phyloP scores from a whole-genome alignment of 2,888 invertebrate species.

The Hybos culiciformis region DNA sequence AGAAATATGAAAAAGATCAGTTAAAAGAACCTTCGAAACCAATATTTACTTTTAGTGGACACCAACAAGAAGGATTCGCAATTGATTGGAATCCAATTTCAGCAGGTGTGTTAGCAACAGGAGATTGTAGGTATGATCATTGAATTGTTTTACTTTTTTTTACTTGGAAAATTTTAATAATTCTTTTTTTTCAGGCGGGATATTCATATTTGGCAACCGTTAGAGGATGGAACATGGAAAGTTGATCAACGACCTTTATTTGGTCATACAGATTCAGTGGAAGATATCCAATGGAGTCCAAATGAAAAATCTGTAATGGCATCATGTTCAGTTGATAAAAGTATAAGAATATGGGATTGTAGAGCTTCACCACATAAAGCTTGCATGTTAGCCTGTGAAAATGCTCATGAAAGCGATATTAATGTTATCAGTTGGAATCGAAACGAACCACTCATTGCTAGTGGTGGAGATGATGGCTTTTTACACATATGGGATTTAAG shows the following conservation, averaged over 20 bases:
- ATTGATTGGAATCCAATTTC: slow-evolving; percentile 81
- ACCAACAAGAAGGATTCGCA: slow-evolving; percentile 87
- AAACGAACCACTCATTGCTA: slow-evolving; percentile 78
- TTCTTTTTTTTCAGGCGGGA: slow-evolving; percentile 45
- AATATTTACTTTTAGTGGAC: slow-evolving; percentile 78
- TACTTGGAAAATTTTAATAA: background rate
- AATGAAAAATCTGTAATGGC: slow-evolving; percentile 82
- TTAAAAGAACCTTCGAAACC: slow-evolving; percentile 44
- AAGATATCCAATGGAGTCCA: slow-evolving; percentile 98
- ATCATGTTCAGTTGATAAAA: slow-evolving; percentile 78
- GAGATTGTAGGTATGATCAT: slow-evolving; percentile 54
- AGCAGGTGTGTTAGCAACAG: slow-evolving; percentile 77
- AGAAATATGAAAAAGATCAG: slow-evolving; percentile 46
- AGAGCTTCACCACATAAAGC: slow-evolving; percentile 75
- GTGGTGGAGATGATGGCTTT: slow-evolving; percentile 91
- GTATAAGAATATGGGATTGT: slow-evolving; percentile 92
- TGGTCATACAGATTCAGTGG: slow-evolving; percentile 86
- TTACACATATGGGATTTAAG: slow-evolving; percentile 93
- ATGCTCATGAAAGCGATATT: slow-evolving; percentile 83
- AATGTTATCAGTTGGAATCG: slow-evolving; percentile 98
- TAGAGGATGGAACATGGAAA: slow-evolving; percentile 66
- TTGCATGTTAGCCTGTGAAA: slow-evolving; percentile 74
- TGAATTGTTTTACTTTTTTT: background rate
- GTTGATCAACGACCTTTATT: slow-evolving; percentile 79
- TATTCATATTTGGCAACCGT: slow-evolving; percentile 86